Base-by-base conservation (phyloP, 2,113 vertebrate genomes). In the Beaufortia kweichowensis region DNA sequence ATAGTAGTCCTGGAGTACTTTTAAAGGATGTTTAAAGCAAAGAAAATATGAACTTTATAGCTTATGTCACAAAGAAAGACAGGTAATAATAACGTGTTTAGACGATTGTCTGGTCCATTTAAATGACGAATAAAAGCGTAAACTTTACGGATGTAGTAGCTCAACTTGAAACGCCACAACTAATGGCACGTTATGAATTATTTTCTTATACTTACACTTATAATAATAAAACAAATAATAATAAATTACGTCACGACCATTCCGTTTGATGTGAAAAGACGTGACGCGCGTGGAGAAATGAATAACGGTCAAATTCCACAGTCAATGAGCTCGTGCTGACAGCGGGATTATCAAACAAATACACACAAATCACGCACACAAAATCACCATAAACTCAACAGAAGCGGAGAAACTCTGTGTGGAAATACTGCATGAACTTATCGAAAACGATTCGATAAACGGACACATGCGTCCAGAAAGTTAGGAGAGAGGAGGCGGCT, bases 381-480 rank as follows among this genome's bases (percentile, higher is more conserved):
- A 14, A 48, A 11, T 7, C 33, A 41, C 11, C 24, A 28, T 24
- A 48, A 48, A 46, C 62, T 26, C 39, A 2, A 23, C 39, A 14
- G 39, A 28, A 33, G 39, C 64, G 65, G 15, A 29, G 43, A 24
- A 8, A 4, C 12, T 46, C 43, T 46, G 43, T 1, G 15, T n/a
- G 3, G 10, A 14, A 68, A 31, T 21, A 24, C 46, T 46, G 46
- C 66, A 69, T 46, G 21, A 33, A 53, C 24, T 15, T 6, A 6
- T 17, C 64, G 41, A 33, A 21, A 69, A 29, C 28, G 43, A 69
- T 17, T 6, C 28, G 46, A 53, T 48, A 21, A 68, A 68, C 66
- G 66, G 19, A 53, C 46, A 19, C 63, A 28, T 14, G 62, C 62
- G 35, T 41, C 29, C 43, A 67, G 23, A 68, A 68, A 68, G 66